These are phyloP conservation scores for Clarias pachynema DNA, from an alignment of 2,797 vertebrate genomes.

Conservation along the genomic window DNA sequence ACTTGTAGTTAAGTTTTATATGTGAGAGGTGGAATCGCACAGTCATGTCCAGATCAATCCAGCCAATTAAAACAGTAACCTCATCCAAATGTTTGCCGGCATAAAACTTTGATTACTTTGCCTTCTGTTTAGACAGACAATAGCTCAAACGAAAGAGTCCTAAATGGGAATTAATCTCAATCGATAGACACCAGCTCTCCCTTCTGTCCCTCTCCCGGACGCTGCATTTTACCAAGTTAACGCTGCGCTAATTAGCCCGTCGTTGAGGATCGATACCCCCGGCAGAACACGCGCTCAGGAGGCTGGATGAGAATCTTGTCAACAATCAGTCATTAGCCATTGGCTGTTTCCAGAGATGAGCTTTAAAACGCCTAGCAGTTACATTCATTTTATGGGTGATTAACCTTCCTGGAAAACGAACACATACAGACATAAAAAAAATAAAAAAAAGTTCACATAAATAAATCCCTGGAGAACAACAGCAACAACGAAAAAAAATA, in stretches of 20 bases:
- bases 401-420: conserved; percentile 47
- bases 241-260: conserved; percentile 59
- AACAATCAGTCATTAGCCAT: conserved; percentile 49
- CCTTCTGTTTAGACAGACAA: conserved; percentile 54
- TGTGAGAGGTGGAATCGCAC: neutral
- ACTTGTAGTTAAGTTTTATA: too few relatives aligned
- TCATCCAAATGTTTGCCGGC: conserved; percentile 35
- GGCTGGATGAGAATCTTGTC: conserved; percentile 38
- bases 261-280: conserved; percentile 63
- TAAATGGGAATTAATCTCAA: conserved; percentile 53
- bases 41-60: conserved; percentile 21
- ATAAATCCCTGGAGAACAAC: conserved; percentile 24
- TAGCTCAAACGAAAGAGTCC: conserved; percentile 48
- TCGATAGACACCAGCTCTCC: conserved; percentile 42
- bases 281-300: conserved; percentile 32
- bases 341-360: conserved; percentile 19
- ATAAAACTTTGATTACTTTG: conserved; percentile 44
- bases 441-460: conserved; percentile 13
- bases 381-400: conserved; percentile 54
- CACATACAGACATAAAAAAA: neutral
- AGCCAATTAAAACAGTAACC: conserved; percentile 27
- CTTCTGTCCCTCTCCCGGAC: conserved; percentile 24
- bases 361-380: conserved; percentile 47
- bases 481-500: neutral
- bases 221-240: conserved; percentile 57